phyloP scores from a whole-genome alignment of 2,888 invertebrate genomes.

The Melanotus villosus region DNA sequence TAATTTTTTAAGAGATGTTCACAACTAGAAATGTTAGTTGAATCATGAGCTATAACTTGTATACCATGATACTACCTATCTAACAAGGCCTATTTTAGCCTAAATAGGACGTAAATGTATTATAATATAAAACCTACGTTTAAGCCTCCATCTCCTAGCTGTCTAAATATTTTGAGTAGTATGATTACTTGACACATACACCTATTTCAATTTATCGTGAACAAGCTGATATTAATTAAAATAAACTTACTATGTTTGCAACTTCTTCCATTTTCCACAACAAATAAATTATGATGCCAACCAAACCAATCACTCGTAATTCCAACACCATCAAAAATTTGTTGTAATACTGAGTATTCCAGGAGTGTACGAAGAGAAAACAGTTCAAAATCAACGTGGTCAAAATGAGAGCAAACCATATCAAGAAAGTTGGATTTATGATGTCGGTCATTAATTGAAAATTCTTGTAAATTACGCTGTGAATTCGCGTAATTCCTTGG shows the following conservation, averaged over 20 bases:
- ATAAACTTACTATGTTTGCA: slow-evolving; percentile 11
- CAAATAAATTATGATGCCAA: background rate
- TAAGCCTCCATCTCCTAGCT: too few species aligned
- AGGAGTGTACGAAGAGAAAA: slow-evolving; percentile 5
- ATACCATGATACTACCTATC: too few species aligned
- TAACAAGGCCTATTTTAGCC: too few species aligned
- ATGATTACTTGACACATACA: too few species aligned
- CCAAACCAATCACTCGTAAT: background rate
- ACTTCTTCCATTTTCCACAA: background rate
- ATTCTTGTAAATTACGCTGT: background rate
- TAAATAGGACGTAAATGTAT: too few species aligned
- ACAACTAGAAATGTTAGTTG: too few species aligned
- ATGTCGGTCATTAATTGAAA: background rate
- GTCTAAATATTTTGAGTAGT: too few species aligned
- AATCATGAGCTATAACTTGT: too few species aligned
- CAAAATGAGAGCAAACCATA: background rate
- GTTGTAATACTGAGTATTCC: background rate
- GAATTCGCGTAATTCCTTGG: background rate
- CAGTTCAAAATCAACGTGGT: slow-evolving; percentile 7
- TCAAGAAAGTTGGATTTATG: background rate
- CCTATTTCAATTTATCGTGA: too few species aligned
- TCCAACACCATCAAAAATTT: background rate
- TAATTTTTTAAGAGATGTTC: too few species aligned
- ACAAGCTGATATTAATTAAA: too few species aligned
- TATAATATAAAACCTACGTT: too few species aligned